Conservation (phyloP, 1,140 invertebrate genomes). For the Papilio aristodemus region DNA sequence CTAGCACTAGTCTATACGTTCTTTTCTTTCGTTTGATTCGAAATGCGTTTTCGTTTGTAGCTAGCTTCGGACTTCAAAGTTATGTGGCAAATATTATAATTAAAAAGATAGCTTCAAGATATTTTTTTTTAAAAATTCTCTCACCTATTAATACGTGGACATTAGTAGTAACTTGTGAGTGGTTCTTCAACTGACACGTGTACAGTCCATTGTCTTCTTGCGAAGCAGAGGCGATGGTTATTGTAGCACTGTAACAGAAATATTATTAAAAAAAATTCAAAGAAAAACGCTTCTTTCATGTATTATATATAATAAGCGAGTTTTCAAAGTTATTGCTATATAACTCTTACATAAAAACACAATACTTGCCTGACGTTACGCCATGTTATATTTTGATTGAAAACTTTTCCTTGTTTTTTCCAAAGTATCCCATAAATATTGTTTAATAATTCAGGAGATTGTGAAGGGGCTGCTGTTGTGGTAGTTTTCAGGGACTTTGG, state of each 20-base stretch:
- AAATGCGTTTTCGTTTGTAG: too few relatives aligned
- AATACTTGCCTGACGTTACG: constrained; percentile 72
- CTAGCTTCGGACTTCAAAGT: too few relatives aligned
- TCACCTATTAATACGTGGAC: constrained; percentile 75
- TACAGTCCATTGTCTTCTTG: constrained; percentile 72
- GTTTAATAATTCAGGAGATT: constrained; percentile 72
- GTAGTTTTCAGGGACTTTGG: constrained; percentile 54
- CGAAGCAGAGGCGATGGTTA: constrained; percentile 67
- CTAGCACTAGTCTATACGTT: too few relatives aligned
- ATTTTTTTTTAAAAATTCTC: neutral
- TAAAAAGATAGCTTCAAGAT: too few relatives aligned
- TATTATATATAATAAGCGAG: too few relatives aligned
- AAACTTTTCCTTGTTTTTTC: constrained; percentile 75
- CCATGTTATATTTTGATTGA: constrained; percentile 69
- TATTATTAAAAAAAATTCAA: constrained; percentile 25
- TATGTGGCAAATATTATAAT: too few relatives aligned
- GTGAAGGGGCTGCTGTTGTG: constrained; percentile 63
- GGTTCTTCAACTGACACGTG: constrained; percentile 65
- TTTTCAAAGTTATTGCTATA: too few relatives aligned
- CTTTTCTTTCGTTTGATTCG: too few relatives aligned
- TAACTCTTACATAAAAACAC: neutral
- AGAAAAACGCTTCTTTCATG: too few relatives aligned
- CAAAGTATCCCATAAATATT: constrained; percentile 76
- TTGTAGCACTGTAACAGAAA: constrained; percentile 62
- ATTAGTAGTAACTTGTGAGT: constrained; percentile 69